Evolutionary conservation across 1,140 invertebrate species (phyloP), one percentile per base, ranked within the genome.

Genomic region (Eueides isabella): DNA sequence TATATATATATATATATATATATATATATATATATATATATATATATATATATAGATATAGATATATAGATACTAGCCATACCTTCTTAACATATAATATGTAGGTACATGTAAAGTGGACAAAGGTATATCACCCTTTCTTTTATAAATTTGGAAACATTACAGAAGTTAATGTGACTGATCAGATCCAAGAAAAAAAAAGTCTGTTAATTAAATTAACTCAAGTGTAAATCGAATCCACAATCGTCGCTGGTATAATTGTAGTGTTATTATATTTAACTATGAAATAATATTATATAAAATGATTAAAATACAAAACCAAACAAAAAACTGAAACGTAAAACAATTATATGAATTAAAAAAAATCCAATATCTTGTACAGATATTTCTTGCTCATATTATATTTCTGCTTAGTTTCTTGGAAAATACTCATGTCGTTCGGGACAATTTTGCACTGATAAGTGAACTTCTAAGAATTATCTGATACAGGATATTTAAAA

Each of bases 381-480:
- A 3, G 16, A 55, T 4, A 55, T 23, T 4, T 55, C 19, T 55
- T 55, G 48, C 23, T 55, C 48, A 23, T 23, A 55, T 26, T 23
- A 55, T 4, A 55, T 55, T n/a, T 55, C n/a, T 55, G 19, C 19
- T 55, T 11, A 55, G 48, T 55, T 55, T 55, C 48, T 19, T 55
- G 19, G 48, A 55, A 55, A 55, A 55, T 23, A 26, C 3, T 26
- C 7, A 55, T 12, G 11, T 23, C 19, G 9, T 0, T 55, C 12
- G 48, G 48, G 19, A 19, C 48, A 55, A 23, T 55, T 55, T 55
- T 55, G 48, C 48, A 19, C 2, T 11, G 48, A 55, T 23, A 55
- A 23, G 19, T 55, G 48, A 12, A 55, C 19, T 55, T 55, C 48
- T 12, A 55, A n/a, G 48, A 55, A 55, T 55, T 23, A 11, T 6